Conservation (phyloP, 2,888 invertebrate genomes). For the Liodrosophila aerea region DNA sequence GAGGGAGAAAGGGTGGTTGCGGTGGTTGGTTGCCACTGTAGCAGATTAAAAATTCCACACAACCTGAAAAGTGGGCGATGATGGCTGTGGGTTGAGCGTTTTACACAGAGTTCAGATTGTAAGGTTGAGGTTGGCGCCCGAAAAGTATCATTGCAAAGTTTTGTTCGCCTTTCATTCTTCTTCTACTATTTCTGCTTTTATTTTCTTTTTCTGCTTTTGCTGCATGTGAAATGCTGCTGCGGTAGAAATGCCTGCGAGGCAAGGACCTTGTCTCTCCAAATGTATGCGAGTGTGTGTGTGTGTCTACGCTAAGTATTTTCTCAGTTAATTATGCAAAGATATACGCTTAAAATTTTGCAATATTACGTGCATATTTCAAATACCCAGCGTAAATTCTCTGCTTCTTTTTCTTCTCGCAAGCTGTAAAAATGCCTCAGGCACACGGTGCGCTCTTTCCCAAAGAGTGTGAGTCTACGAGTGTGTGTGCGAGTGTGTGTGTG, state of each 20-base stretch:
- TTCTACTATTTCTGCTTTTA: too few relatives aligned
- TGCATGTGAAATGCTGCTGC: conserved; percentile 62
- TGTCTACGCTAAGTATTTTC: conserved; percentile 68
- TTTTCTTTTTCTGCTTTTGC: conserved; percentile 30
- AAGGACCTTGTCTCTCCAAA: conserved; percentile 27
- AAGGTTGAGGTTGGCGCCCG: conserved; percentile 7
- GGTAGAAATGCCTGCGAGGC: conserved; percentile 68
- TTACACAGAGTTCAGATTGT: neutral
- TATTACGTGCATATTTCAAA: conserved; percentile 78
- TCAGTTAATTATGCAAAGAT: conserved; percentile 78
- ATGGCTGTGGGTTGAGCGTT: conserved; percentile 3
- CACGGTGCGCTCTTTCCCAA: conserved; percentile 24
- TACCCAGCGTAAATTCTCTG: conserved; percentile 58
- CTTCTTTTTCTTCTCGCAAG: conserved; percentile 22
- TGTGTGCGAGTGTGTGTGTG: too few relatives aligned
- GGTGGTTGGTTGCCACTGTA: conserved; percentile 55
- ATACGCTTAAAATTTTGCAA: conserved; percentile 77
- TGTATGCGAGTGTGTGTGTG: conserved; percentile 15
- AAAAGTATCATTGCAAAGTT: conserved; percentile 75
- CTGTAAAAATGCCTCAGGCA: conserved; percentile 72
- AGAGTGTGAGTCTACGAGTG: too few relatives aligned
- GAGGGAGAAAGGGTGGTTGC: conserved; percentile 31
- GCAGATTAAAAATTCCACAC: conserved; percentile 76
- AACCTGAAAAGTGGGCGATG: conserved; percentile 51
- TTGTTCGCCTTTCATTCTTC: conserved; percentile 43